phyloP scores from a whole-genome alignment of 2,113 vertebrate genomes.

The Hippopotamus amphibius region DNA sequence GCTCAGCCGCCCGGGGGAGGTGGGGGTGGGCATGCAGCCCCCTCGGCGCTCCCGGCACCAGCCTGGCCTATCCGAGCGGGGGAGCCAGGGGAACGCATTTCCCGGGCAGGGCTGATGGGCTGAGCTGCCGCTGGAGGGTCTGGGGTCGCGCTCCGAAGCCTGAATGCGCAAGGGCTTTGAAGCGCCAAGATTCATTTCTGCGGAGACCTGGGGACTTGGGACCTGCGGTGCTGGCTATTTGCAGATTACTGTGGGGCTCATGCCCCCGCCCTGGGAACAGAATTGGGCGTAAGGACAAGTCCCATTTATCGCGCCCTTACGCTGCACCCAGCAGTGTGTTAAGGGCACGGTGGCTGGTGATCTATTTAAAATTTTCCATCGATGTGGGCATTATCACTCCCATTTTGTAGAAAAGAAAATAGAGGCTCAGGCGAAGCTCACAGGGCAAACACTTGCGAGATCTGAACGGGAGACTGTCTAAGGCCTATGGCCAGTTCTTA shows the following conservation, averaged over 20 bases:
- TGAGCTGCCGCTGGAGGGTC: not conserved
- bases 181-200: not conserved
- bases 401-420: not conserved
- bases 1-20: rapidly evolving
- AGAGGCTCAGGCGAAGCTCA: not conserved
- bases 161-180: rapidly evolving
- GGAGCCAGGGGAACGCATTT: not conserved
- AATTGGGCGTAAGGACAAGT: not conserved
- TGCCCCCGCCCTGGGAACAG: rapidly evolving
- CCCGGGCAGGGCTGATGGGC: rapidly evolving
- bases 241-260: not conserved
- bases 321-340: not conserved
- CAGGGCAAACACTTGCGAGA: not conserved
- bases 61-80: not conserved
- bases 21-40: not conserved
- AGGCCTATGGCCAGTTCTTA: not conserved
- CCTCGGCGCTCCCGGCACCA: rapidly evolving
- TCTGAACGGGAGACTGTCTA: not conserved
- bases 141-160: not conserved
- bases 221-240: not conserved
- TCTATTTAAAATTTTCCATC: not conserved
- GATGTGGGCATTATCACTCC: not conserved
- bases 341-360: rapidly evolving
- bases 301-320: rapidly evolving
- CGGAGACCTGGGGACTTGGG: not conserved